Base-by-base conservation (phyloP, 2,113 vertebrate species). In the Mormoops blainvillei region DNA sequence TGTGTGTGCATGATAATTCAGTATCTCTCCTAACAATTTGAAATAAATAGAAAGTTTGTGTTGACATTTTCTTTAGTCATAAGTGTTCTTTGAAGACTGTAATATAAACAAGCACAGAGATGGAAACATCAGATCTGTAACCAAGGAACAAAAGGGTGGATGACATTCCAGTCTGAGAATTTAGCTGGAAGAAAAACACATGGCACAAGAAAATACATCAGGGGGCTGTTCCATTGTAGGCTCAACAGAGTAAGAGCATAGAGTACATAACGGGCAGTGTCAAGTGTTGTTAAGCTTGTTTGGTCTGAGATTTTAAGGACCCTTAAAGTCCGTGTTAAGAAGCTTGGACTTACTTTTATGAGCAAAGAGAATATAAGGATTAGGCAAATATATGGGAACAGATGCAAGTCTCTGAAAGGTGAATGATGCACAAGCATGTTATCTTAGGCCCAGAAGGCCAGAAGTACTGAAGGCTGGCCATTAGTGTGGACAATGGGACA, bases 11-110 rank as follows among this genome's bases (percentile, higher is more conserved):
- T 77, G 96, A 91, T 68, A 97, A 96, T 96, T 97, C 95, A 97
- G 43, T 20, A 82, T 84, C 88, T 94, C 93, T 96, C 81, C 96
- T 80, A 98, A 94, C 19, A 90, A 86, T 92, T 67, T 89, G 45
- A 96, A 97, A 93, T 94, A 97, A 98, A 93, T 63, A 78, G 93
- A 95, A 98, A 96, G 33, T 76, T 90, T 97, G 97, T 95, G 50
- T 94, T 89, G 92, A 94, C 63, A 68, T 58, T 87, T 78, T 95
- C 74, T 80, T 95, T 89, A 81, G 77, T 84, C 4, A 1, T 82
- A 96, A 85, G 87, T 41, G 58, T 63, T 91, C 43, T 91, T 86
- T 82, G 43, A 91, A 48, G 67, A 89, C 56, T 90, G 50, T 86
- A 90, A 87, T 94, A 43, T 76, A 74, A 89, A 81, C 38, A 93